phyloP scores from a whole-genome alignment of 2,888 invertebrate species.

The Lasioglossum villosulum region DNA sequence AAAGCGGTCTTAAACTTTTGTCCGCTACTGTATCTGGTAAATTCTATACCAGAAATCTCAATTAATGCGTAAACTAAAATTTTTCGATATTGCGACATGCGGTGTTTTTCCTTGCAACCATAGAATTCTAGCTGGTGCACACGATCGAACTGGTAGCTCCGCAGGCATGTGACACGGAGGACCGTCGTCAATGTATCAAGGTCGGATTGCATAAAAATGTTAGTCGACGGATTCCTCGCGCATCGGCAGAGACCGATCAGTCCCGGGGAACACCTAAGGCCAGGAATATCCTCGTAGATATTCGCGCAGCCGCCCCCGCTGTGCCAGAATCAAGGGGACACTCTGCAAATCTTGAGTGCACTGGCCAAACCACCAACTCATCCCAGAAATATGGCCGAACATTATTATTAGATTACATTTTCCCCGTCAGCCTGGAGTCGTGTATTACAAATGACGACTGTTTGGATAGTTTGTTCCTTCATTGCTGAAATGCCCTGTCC shows the following conservation, averaged over 20 bases:
- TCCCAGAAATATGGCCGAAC: conserved; percentile 75
- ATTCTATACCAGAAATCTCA: too few relatives aligned
- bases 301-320: conserved; percentile 62
- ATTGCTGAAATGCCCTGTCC: conserved; percentile 3
- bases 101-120: too few relatives aligned
- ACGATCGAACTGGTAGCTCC: neutral
- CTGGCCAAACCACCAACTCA: conserved; percentile 71
- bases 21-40: too few relatives aligned
- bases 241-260: conserved; percentile 57
- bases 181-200: conserved; percentile 51
- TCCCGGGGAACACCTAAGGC: conserved; percentile 72
- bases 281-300: conserved; percentile 70
- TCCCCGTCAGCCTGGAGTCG: conserved; percentile 58
- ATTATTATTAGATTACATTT: conserved; percentile 78
- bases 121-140: neutral
- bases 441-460: conserved; percentile 21
- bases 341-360: conserved; percentile 72
- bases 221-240: conserved; percentile 39
- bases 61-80: too few relatives aligned
- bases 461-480: conserved; percentile 13
- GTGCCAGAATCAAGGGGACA: conserved; percentile 68
- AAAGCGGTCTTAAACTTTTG: too few relatives aligned
- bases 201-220: conserved; percentile 67
- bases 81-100: too few relatives aligned
- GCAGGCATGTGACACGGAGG: neutral